Base-by-base conservation (phyloP, 2,113 vertebrate genomes). In the Dasypus novemcinctus region DNA sequence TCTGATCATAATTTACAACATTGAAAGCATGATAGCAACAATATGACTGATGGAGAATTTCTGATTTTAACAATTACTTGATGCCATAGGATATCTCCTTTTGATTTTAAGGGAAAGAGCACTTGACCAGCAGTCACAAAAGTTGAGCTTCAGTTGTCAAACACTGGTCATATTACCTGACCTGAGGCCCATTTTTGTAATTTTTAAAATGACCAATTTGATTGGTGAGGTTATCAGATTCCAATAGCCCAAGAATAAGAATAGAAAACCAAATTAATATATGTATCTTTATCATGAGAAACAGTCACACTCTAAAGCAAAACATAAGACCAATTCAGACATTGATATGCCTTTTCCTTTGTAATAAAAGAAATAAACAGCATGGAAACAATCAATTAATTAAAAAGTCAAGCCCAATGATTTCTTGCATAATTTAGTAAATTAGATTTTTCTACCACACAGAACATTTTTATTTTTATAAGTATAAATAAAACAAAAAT, bases 381-480 rank as follows among this genome's bases (percentile, higher is more conserved):
- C 68, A 80, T 52, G 49, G 20, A 80, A 92, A 74, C 1, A 91
- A 33, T 59, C 8, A 83, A 43, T 41, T 74, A 85, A 41, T 89
- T 14, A 52, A 74, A 89, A 88, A 83, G 21, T 33, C 2, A 82
- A 27, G 20, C 33, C 7, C 36, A 81, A 0, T 71, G 33, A 83
- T 74, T 95, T 96, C 89, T 87, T 87, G 29, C 33, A 63, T 63
- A 81, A 84, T 57, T 92, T 87, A 93, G 6, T 74, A 64, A 86
- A 74, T 71, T 11, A 76, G 4, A 87, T 54, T 36, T 71, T 78
- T 76, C 63, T 86, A 8, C 12, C 18, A 64, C 41, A 59, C 36
- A 78, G 83, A 93, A 41, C 14, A 74, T 59, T 97, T 93, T 95
- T 11, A 80, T 79, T 92, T 91, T 93, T 81, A 64, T 79, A 88